phyloP scores from a whole-genome alignment of 2,113 vertebrate species.

The Uropsilus gracilis region DNA sequence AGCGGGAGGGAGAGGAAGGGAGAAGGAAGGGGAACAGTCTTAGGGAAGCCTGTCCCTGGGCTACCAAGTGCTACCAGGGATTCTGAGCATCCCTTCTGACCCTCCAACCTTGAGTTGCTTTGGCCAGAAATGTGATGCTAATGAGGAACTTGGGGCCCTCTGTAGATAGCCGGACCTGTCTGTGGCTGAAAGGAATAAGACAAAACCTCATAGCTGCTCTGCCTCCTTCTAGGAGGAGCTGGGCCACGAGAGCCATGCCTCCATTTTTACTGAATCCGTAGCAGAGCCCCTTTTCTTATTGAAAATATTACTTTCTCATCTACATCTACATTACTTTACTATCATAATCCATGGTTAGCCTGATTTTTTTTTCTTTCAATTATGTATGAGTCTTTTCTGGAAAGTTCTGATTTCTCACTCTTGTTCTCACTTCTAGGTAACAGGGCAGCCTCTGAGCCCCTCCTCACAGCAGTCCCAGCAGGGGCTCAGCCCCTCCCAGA shows the following conservation, averaged over 20 bases:
- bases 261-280: no score
- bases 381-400: neutral
- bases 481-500: constrained; percentile 92
- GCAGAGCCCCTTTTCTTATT: neutral
- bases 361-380: neutral
- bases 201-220: neutral
- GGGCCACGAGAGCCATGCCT: no score
- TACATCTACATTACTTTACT: no score
- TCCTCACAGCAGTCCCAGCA: constrained; percentile 91
- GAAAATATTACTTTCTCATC: neutral
- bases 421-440: constrained; percentile 83
- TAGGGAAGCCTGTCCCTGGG: neutral
- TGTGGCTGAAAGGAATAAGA: neutral
- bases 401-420: neutral
- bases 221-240: neutral
- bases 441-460: constrained; percentile 93
- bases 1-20: neutral
- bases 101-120: neutral
- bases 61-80: neutral
- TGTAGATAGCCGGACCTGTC: no score
- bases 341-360: neutral
- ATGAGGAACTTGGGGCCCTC: neutral
- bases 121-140: neutral
- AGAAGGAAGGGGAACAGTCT: neutral
- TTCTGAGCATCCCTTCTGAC: neutral